Evolutionary conservation across 2,113 vertebrate species (phyloP), one percentile per base, ranked within the genome.

Genomic region (Cinclus cinclus): DNA sequence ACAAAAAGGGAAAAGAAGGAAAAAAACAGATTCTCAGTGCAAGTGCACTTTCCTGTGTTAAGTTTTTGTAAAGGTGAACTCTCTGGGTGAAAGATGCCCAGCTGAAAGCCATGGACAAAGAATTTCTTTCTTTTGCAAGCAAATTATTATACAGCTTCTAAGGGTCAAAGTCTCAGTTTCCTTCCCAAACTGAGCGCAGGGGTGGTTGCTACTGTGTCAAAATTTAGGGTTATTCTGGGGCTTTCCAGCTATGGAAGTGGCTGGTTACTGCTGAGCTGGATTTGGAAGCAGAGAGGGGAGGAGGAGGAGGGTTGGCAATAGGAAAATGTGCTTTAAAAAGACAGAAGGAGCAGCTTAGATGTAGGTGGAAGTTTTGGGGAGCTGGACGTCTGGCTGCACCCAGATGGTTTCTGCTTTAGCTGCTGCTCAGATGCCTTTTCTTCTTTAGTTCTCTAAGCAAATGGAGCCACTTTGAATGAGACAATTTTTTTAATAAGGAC

Each of bases 191-290:
- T 58, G 37, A 77, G 42, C 2, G 4, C 42, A 30, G 39, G 13
- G 9, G 10, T 74, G 47, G 28, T 90, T 92, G 71, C 39, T 96
- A 17, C 42, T 1, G 0, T 90, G 24, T 80, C 52, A 77, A 64
- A 77, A 74, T 9, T 59, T 41, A 70, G 41, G 47, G 35, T 69
- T 74, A 11, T 46, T 88, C 33, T 58, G 55, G 42, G 59, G 30
- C 30, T 88, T 83, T 90, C 50, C 59, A 80, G 46, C n/a, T 50
- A 2, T 74, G 50, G 41, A 88, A 94, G 31, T 30, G 33, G 53
- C 41, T 68, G 33, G 11, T 74, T 84, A 31, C 42, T 0, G 0
- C 46, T 42, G 41, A 59, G 60, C 17, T 47, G 30, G 6, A 1
- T 41, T 41, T 1, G 7, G 35, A 73, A 85, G 23, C 4, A 10